These are phyloP conservation scores for Otis tarda DNA, from an alignment of 2,113 vertebrate species.

Conservation along the genomic window DNA sequence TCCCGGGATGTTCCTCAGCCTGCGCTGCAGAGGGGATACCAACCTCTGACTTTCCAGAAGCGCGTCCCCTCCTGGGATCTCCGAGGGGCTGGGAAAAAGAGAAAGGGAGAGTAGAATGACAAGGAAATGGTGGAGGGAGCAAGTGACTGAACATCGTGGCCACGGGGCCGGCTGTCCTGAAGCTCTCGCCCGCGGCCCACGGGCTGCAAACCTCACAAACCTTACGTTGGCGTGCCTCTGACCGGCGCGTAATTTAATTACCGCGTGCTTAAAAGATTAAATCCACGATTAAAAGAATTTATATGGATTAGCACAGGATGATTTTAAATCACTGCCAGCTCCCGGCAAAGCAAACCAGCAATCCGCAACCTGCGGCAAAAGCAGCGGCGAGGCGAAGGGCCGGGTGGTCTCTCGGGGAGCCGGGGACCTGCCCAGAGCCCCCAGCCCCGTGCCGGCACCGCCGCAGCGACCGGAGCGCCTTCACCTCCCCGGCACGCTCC, in stretches of 20 bases:
- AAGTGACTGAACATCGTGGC: accelerated
- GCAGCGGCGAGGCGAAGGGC: background rate
- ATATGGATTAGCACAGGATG: slow-evolving; percentile 64
- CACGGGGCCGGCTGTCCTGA: background rate
- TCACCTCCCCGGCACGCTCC: background rate
- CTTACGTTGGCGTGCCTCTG: background rate
- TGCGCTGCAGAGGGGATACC: background rate
- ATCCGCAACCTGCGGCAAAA: background rate
- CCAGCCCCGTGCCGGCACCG: background rate
- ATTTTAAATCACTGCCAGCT: slow-evolving; percentile 51
- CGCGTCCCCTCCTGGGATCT: background rate
- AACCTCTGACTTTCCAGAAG: background rate
- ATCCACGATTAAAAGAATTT: slow-evolving; percentile 69
- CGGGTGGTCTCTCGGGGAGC: background rate
- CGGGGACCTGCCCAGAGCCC: background rate
- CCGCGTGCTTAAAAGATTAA: slow-evolving; percentile 59
- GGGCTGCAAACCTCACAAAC: background rate
- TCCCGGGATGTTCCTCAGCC: background rate
- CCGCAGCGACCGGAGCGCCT: background rate
- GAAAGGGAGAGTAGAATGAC: background rate
- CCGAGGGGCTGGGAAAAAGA: background rate
- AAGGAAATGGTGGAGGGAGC: background rate
- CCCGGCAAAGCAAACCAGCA: background rate
- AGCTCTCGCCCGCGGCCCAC: background rate
- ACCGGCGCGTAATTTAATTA: slow-evolving; percentile 68